Base-by-base conservation (phyloP, 1,140 invertebrate genomes). In the Glossosoma conforme region DNA sequence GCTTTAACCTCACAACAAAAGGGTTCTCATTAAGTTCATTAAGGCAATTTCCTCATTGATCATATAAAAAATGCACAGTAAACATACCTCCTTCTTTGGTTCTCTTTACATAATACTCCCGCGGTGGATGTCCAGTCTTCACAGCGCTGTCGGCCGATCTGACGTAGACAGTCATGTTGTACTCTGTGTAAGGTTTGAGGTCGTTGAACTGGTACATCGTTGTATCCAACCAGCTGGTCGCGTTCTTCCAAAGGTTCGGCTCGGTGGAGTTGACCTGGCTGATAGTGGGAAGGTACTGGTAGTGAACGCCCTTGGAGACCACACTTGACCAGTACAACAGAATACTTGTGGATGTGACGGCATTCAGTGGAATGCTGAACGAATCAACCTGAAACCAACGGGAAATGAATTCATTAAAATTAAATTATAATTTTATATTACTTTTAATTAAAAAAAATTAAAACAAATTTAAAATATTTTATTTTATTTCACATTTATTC, bases 141-240 rank as follows among this genome's bases (percentile, higher is more conserved):
- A 63, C 65, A 11, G 69, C 65, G 0, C 62, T 68, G 51, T 69
- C 69, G 54, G 77, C 77, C 4, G 80, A 59, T 38, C 77, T 69
- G 0, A 86, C 82, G 61, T 84, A 90, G 5, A 91, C 82, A 0
- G 86, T 89, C 35, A 90, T 68, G 58, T 89, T 88, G 61, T 91
- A 91, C 1, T 69, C 64, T 0, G 87, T 89, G 56, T 72, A 87
- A 0, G 89, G 81, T 49, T 78, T 68, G 2, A 91, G 68, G 45
- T 78, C 66, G 0, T 67, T 78, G 60, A 91, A 88, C 43, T 70
- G 74, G 61, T 76, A 80, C 46, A 59, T 46, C 38, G 49, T 52
- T 49, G 69, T 65, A 4, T 74, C 65, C 30, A 68, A 77, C 83
- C 81, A 84, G 2, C 59, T 52, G 3, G 61, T 74, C 13, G 68